Base-by-base conservation (phyloP, 2,797 vertebrate species). In the Sebastes goodei region DNA sequence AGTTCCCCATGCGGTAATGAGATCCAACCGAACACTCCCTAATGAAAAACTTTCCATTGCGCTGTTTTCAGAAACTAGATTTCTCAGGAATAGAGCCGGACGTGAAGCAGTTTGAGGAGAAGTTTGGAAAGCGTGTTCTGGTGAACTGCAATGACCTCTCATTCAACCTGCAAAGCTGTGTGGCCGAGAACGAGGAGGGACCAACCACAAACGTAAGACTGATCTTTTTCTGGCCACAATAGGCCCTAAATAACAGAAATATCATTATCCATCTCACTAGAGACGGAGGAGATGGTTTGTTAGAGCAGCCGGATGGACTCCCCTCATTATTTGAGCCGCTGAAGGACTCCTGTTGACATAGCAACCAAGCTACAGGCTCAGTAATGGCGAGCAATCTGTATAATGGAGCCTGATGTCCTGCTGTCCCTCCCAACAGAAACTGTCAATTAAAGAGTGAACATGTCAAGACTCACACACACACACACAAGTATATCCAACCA, bases 171-270 rank as follows among this genome's bases (percentile, higher is more conserved):
- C 99, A 99, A 88, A 97, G 98, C 94, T 99, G 99, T 1, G 96
- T 99, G 80, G 98, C 98, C 0, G 99, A 99, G 93, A 99, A 99
- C 74, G 99, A 99, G 93, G 98, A 99, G 71, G 98, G 98, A n/a
- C 98, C 98, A 3, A 99, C 98, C 1, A 99, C 98, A 76, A 99
- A 99, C 68, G 98, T 99, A 96, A 96, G 94, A 5, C 25, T 5
- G 25, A 10, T 81, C 15, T 55, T 65, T 60, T 30, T 53, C 59
- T n/a, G 29, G 7, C 59, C 52, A n/a, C 76, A 75, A 46, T 29
- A 6, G 59, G 20, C 38, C 53, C 21, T 20, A 33, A 84, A 78
- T 75, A 57, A 67, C 33, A 74, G 53, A 82, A 81, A 85, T 80
- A 42, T 69, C 33, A 71, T 81, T 74, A 82, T 49, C 55, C 4